Evolutionary conservation across 2,113 vertebrate genomes (phyloP), one percentile per base, ranked within the genome.

Genomic region (Cochlearius cochlearius): DNA sequence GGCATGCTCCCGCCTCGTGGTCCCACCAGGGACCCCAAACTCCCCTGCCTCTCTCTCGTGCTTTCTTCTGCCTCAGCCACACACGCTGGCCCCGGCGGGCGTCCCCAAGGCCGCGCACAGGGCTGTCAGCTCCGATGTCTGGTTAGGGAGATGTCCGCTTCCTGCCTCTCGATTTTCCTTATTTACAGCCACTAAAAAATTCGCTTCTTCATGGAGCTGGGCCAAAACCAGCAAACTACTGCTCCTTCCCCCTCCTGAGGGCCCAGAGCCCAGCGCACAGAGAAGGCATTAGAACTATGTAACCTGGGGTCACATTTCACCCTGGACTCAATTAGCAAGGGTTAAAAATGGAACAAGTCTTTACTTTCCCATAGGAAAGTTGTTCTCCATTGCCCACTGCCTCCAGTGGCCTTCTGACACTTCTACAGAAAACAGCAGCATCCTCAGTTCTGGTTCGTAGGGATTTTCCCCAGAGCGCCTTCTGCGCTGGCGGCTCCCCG

Each of bases 361-460:
- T 93, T 20, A 98, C 97, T 98, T 98, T 98, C 98, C 98, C 97
- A 98, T 97, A 97, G 94, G 97, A 98, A 98, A 98, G 90, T 96
- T 93, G 74, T 56, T 93, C 73, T 66, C 68, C 25, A 2, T 78
- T 36, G 92, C 93, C 86, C 74, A 27, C 68, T 56, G 94, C 86
- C 93, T 95, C 76, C 86, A 94, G 67, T 23, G 53, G 84, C 91
- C 91, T 81, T 78, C 59, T 88, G 92, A 95, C 94, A 94, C 93
- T 88, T 90, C 79, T 36, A 47, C 9, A 53, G 75, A 68, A 21
- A 67, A 27, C 64, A 95, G 86, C 82, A 96, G 94, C 90, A 91
- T 93, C 90, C 85, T 86, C 76, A 29, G 76, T 26, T 83, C 64
- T 66, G 58, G 8, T 8, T 39, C 71, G 38, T 23, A 89, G 62